Evolutionary conservation across 2,113 vertebrate species (phyloP).

Genomic region (Scartelaos histophorus): DNA sequence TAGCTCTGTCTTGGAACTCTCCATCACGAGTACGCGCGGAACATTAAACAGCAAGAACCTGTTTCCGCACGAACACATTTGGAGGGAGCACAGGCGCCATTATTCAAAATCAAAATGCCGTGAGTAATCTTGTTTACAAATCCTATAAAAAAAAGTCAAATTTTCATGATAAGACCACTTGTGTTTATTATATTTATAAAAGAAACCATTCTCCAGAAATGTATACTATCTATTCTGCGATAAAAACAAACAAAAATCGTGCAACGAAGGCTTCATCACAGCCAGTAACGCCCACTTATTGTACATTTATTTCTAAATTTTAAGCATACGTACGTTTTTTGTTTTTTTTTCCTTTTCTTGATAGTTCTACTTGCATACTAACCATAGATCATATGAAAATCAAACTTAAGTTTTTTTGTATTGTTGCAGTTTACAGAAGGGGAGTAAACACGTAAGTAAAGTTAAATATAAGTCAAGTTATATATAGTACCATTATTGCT

Average conservation of each 20-base stretch:
- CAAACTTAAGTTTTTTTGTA: neutral
- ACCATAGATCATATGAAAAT: neutral
- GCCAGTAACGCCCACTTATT: no score
- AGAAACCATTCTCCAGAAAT: no score
- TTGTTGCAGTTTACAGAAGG: slow-evolving; percentile 63
- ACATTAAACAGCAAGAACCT: neutral
- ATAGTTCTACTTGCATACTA: neutral
- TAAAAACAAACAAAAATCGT: no score
- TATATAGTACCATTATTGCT: neutral
- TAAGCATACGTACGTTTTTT: no score
- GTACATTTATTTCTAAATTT: no score
- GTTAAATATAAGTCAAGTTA: no score
- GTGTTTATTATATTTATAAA: neutral
- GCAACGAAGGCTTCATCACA: no score
- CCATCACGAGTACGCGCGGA: neutral
- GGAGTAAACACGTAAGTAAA: slow-evolving; percentile 76
- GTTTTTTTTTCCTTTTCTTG: neutral
- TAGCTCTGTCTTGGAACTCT: neutral
- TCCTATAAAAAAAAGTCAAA: neutral
- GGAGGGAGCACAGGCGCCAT: slow-evolving; percentile 48
- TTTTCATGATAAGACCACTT: neutral
- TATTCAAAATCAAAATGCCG: slow-evolving; percentile 33
- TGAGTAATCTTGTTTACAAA: slow-evolving; percentile 9
- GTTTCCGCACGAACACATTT: slow-evolving; percentile 27
- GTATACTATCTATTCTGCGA: no score